These are phyloP conservation scores for Tupaia chinensis DNA, from an alignment of 2,113 vertebrate genomes.

Conservation along the genomic window DNA sequence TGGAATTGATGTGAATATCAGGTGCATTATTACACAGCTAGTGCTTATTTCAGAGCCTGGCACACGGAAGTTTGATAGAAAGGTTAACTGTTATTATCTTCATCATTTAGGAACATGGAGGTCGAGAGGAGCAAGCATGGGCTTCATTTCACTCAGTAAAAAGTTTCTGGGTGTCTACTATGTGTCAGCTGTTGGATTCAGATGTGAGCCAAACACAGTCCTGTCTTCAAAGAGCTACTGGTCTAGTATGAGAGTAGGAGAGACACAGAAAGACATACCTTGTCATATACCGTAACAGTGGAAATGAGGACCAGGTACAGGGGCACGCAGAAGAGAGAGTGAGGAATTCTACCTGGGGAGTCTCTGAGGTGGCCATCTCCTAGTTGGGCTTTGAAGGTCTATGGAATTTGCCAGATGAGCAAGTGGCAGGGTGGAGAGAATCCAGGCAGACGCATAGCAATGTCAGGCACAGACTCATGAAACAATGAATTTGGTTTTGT, in stretches of 20 bases:
- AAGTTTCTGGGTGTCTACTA: background rate
- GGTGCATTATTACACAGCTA: background rate
- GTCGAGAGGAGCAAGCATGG: background rate
- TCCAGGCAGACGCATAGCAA: background rate
- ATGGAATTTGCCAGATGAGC: background rate
- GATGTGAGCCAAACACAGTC: background rate
- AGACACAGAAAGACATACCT: background rate
- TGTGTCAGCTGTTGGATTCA: background rate
- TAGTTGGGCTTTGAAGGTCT: background rate
- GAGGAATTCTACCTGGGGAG: background rate
- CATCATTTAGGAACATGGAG: background rate
- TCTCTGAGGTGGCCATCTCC: background rate
- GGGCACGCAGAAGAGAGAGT: background rate
- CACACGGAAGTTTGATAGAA: background rate
- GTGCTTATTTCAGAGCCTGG: background rate
- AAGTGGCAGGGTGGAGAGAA: background rate
- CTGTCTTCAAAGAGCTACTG: background rate
- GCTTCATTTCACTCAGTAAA: background rate
- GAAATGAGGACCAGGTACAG: background rate
- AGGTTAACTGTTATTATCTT: background rate
- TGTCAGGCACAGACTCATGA: background rate
- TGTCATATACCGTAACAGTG: background rate
- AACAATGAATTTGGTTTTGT: constrained; percentile 8
- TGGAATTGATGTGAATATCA: background rate
- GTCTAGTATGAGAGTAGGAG: background rate